These are phyloP conservation scores for Fopius arisanus DNA, from an alignment of 1,140 invertebrate species.

Conservation along the genomic window DNA sequence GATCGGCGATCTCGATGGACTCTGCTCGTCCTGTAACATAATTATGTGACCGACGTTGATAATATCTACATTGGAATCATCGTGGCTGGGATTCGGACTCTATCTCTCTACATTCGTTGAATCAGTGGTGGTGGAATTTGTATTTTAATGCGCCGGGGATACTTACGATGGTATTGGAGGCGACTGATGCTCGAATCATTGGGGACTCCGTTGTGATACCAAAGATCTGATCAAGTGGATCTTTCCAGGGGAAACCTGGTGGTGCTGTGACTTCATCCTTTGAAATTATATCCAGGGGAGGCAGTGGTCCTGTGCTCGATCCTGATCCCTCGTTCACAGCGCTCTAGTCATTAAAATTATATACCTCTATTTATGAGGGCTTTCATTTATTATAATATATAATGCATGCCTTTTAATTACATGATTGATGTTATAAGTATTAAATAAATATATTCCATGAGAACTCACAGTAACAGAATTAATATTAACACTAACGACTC, in stretches of 20 bases:
- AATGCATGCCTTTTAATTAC: too few species aligned
- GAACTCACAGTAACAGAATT: conserved; percentile 59
- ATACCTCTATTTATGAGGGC: neutral
- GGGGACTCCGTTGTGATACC: conserved; percentile 55
- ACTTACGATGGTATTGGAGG: conserved; percentile 56
- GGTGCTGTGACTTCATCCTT: conserved; percentile 42
- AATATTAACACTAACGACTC: conserved; percentile 54
- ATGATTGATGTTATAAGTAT: too few species aligned
- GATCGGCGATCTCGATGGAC: conserved; percentile 37
- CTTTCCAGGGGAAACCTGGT: conserved; percentile 58
- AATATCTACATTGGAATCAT: conserved; percentile 39
- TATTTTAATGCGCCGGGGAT: neutral
- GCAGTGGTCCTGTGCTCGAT: conserved; percentile 23
- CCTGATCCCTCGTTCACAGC: conserved; percentile 42
- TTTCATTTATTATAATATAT: too few species aligned
- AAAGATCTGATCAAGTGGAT: conserved; percentile 60
- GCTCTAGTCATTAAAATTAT: conserved; percentile 36
- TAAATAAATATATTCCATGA: neutral
- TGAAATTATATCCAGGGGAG: conserved; percentile 40
- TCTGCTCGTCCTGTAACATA: conserved; percentile 51
- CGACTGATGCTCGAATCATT: conserved; percentile 52
- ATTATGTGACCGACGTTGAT: conserved; percentile 36
- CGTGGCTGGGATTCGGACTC: conserved; percentile 7
- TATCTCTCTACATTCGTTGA: neutral
- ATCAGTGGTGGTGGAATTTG: neutral